Evolutionary conservation across 2,888 invertebrate species (phyloP).

Genomic region (Unio pictorum): DNA sequence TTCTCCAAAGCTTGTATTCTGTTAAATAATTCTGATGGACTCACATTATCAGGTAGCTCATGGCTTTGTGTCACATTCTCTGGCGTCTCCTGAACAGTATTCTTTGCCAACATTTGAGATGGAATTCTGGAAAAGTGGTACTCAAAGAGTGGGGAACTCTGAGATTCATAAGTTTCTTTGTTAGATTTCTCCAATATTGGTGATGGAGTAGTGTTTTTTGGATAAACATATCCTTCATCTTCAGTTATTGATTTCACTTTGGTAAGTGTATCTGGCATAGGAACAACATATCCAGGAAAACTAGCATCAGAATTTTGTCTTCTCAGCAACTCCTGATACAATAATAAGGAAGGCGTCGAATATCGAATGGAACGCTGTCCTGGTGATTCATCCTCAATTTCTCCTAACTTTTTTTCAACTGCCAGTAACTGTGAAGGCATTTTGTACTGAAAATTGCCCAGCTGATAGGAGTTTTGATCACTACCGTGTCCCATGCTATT

Average conservation of each 20-base stretch:
- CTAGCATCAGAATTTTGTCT: too few species aligned
- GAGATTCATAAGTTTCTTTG: slow-evolving; percentile 1
- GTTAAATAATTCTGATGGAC: slow-evolving; percentile 12
- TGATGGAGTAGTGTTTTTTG: slow-evolving; percentile 9
- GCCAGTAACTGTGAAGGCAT: too few species aligned
- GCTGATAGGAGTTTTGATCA: neutral
- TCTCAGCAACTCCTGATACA: neutral
- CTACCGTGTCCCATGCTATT: slow-evolving; percentile 10
- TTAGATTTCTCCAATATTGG: slow-evolving; percentile 9
- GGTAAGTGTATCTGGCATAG: neutral
- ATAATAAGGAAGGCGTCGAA: slow-evolving; percentile 3
- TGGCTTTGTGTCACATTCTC: neutral
- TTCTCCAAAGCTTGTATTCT: slow-evolving; percentile 3
- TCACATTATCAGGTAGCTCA: neutral
- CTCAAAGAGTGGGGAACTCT: neutral
- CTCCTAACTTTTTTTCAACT: too few species aligned
- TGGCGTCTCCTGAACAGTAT: neutral
- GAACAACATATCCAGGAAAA: neutral
- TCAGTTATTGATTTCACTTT: too few species aligned
- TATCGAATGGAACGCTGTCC: slow-evolving; percentile 9
- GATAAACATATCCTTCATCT: neutral
- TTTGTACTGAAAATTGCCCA: neutral
- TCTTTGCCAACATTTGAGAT: neutral
- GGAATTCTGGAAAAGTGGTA: neutral
- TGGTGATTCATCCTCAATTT: neutral